phyloP scores from a whole-genome alignment of 2,797 vertebrate species.

The Typhlichthys eigenmanni region DNA sequence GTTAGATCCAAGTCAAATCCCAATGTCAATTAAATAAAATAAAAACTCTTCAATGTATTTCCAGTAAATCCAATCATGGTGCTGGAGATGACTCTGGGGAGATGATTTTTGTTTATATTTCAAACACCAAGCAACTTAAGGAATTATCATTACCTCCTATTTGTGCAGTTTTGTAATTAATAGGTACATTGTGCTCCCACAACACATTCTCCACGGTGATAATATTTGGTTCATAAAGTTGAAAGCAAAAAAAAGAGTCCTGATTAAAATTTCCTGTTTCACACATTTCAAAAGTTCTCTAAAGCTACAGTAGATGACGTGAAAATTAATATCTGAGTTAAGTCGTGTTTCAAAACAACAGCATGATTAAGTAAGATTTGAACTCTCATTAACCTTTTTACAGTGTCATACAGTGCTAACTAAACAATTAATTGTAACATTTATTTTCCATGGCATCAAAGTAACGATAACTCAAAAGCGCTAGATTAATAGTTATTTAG shows the following conservation, averaged over 20 bases:
- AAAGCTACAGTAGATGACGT: slow-evolving; percentile 56
- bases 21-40: slow-evolving; percentile 11
- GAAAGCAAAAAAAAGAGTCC: slow-evolving; percentile 22
- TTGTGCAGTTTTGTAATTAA: slow-evolving; percentile 36
- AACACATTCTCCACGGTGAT: slow-evolving; percentile 4
- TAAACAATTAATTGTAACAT: slow-evolving; percentile 20
- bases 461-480: slow-evolving; percentile 21
- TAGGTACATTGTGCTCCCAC: slow-evolving; percentile 2
- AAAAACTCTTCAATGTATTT: slow-evolving; percentile 31
- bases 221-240: slow-evolving; percentile 21
- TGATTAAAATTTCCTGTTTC: slow-evolving; percentile 50
- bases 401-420: slow-evolving; percentile 69
- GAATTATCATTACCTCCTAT: slow-evolving; percentile 25
- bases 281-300: slow-evolving; percentile 53
- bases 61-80: slow-evolving; percentile 50
- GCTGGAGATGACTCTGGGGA: slow-evolving; percentile 37
- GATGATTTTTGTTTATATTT: slow-evolving; percentile 18
- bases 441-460: slow-evolving; percentile 22
- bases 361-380: slow-evolving; percentile 25
- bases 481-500: slow-evolving; percentile 25
- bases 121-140: slow-evolving; percentile 23
- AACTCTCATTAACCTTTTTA: slow-evolving; percentile 59
- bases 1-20: slow-evolving; percentile 8
- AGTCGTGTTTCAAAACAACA: slow-evolving; percentile 36
- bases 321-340: slow-evolving; percentile 27